Base-by-base conservation (phyloP, 2,113 vertebrate genomes). In the Pica pica region DNA sequence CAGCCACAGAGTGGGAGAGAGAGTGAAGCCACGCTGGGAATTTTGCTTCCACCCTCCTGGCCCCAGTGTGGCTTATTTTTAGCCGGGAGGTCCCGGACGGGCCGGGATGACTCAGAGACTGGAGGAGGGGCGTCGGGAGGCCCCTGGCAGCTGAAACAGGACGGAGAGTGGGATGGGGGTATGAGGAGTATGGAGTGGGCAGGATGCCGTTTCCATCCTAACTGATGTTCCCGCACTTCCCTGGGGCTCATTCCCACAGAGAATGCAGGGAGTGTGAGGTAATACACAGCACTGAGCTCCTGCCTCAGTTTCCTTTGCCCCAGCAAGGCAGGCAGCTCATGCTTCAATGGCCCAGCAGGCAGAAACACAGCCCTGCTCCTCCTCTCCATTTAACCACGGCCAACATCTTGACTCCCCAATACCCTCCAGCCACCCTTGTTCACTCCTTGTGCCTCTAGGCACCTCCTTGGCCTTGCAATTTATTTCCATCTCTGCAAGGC, bases 51-150 rank as follows among this genome's bases (percentile, higher is more conserved):
- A 61, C 83, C 70, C 56, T 76, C 53, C 75, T 6, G 8, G 86
- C 77, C 56, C 68, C 88, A 90, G 94, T 47, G 50, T 49, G 83
- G 77, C 57, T 95, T 98, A 98, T 97, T 97, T 97, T 97, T 98
- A 97, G 96, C 90, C 37, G n/a, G 76, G 93, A 96, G 95, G 84
- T 89, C 94, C 93, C 2, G 0, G 49, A 55, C 47, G 24, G 81
- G 82, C 96, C 0, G 10, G 59, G 49, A 84, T 97, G 97, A 97
- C 84, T 97, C 97, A 97, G 93, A 93, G 64, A 82, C 89, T 87
- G 96, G 97, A 96, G 95, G 96, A 95, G 94, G 97, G 95, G 90
- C 83, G 60, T 26, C 10, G 0, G 17, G 75, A 85, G 93, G 78
- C 80, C 78, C 70, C 39, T 13, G 0, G 33, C 81, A 93, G 90